Evolutionary conservation across 2,797 vertebrate species (phyloP).

Genomic region (Cynopterus sphinx): DNA sequence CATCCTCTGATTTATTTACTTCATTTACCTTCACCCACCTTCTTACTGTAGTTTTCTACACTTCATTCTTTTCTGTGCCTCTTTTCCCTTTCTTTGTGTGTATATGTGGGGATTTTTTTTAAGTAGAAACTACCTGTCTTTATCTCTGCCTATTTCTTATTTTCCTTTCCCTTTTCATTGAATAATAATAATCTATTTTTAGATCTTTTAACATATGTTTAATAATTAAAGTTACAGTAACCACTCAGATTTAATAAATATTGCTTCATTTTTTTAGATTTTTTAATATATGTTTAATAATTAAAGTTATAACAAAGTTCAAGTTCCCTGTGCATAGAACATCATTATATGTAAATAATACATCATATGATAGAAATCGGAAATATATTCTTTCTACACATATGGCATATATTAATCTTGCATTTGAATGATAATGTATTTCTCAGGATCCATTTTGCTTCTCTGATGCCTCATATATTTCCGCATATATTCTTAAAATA

Average conservation of each 20-base stretch:
- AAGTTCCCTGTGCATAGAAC: neutral
- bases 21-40: neutral
- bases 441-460: neutral
- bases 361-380: neutral
- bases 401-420: neutral
- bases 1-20: neutral
- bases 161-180: conserved; percentile 14
- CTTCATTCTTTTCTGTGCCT: neutral
- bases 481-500: neutral
- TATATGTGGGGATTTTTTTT: neutral
- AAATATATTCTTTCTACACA: neutral
- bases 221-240: neutral
- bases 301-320: conserved; percentile 10
- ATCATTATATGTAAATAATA: neutral
- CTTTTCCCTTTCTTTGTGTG: neutral
- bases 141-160: conserved; percentile 17
- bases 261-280: neutral
- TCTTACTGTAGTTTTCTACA: neutral
- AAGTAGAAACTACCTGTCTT: neutral
- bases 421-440: neutral
- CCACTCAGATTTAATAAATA: neutral
- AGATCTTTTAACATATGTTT: too few relatives aligned
- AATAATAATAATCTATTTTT: neutral
- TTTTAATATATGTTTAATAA: conserved; percentile 28
- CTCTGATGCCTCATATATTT: neutral